Conservation (phyloP, 2,888 invertebrate species). For the Rosalia funebris region DNA sequence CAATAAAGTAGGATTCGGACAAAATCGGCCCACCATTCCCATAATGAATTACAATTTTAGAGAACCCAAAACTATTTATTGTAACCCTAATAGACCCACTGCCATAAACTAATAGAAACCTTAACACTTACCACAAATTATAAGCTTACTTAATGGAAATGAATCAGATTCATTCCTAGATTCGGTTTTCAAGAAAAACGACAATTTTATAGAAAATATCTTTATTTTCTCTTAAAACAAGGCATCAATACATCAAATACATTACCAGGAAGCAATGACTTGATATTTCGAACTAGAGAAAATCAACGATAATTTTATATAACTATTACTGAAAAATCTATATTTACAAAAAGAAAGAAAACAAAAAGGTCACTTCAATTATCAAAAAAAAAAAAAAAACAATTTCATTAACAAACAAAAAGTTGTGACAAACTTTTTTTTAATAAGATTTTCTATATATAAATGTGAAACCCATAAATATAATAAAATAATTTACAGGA, state of each 20-base stretch:
- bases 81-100: too few species aligned
- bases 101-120: too few species aligned
- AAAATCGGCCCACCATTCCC: too few species aligned
- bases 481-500: slow-evolving; percentile 9
- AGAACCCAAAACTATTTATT: too few species aligned
- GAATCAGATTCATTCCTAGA: too few species aligned
- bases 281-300: slow-evolving; percentile 51
- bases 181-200: not conserved
- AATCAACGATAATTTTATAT: slow-evolving; percentile 50
- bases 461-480: slow-evolving; percentile 6
- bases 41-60: too few species aligned
- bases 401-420: slow-evolving; percentile 33
- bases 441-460: slow-evolving; percentile 25
- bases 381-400: slow-evolving; percentile 29
- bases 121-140: too few species aligned
- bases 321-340: slow-evolving; percentile 43
- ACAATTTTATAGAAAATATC: slow-evolving; percentile 58
- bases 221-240: slow-evolving; percentile 58
- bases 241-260: slow-evolving; percentile 58
- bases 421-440: slow-evolving; percentile 28
- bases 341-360: slow-evolving; percentile 39
- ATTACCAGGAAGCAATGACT: slow-evolving; percentile 52
- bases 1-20: too few species aligned
- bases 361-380: slow-evolving; percentile 41
- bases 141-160: too few species aligned